These are phyloP conservation scores for Syncerus caffer DNA, from an alignment of 2,797 vertebrate genomes.

Conservation along the genomic window DNA sequence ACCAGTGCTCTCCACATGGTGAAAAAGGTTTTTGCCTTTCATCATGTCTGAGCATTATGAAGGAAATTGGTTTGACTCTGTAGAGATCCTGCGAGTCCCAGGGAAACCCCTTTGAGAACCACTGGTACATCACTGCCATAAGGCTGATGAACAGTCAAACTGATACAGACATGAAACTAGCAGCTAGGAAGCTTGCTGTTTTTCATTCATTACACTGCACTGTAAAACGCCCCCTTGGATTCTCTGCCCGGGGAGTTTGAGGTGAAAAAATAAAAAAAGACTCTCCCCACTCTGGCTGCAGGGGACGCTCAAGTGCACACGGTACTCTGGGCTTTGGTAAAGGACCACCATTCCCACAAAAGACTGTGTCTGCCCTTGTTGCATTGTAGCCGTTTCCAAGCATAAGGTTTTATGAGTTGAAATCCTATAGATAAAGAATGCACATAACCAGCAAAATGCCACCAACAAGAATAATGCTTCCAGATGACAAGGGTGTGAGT, in stretches of 20 bases:
- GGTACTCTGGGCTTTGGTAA: rapidly evolving
- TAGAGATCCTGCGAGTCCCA: not conserved
- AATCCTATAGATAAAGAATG: not conserved
- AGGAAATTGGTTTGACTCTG: not conserved
- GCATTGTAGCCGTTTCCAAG: rapidly evolving
- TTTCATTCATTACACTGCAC: not conserved
- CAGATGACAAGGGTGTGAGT: rapidly evolving
- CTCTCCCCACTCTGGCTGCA: rapidly evolving
- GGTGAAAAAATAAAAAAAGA: not conserved
- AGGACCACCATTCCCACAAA: not conserved
- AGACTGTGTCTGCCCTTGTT: rapidly evolving
- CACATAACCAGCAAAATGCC: not conserved
- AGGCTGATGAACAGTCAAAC: not conserved
- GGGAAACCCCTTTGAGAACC: not conserved
- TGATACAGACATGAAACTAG: not conserved
- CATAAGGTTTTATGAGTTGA: rapidly evolving
- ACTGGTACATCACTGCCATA: not conserved
- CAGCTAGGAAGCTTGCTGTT: not conserved
- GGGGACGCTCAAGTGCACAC: not conserved
- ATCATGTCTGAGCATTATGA: not conserved
- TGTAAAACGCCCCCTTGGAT: not conserved
- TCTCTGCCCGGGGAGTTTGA: not conserved
- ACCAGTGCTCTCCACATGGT: rapidly evolving
- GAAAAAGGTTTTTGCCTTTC: not conserved
- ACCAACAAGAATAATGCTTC: rapidly evolving